Percentiles rank a stretch among this genome's conserved stretches.
Evolutionary conservation across 2,797 vertebrate species (phyloP).

Genomic region (Trachurus trachurus): DNA sequence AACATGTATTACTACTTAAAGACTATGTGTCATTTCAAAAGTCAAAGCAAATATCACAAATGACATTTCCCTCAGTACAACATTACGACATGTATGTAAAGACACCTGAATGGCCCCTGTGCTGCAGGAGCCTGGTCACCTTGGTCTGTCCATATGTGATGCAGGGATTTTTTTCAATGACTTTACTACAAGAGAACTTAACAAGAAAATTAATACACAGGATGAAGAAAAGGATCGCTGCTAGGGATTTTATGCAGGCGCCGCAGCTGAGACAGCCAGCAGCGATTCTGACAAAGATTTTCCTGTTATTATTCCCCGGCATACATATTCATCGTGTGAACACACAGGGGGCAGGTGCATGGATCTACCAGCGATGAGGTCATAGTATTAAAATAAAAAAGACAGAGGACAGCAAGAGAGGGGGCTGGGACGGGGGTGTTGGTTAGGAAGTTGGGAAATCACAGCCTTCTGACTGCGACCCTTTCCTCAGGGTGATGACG

Average conservation of each 20-base stretch:
- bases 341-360: conserved; percentile 47
- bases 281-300: conserved; percentile 58
- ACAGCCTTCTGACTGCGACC: conserved; percentile 42
- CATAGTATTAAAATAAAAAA: conserved; percentile 58
- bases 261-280: conserved; percentile 47
- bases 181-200: conserved; percentile 43
- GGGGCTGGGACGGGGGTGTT: conserved; percentile 18
- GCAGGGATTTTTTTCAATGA: conserved; percentile 43
- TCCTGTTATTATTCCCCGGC: conserved; percentile 69
- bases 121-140: conserved; percentile 41
- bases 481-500: conserved; percentile 34
- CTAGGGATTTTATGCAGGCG: conserved; percentile 32
- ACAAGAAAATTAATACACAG: conserved; percentile 53
- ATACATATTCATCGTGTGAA: conserved; percentile 80
- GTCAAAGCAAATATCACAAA: conserved; percentile 35
- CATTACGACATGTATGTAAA: conserved; percentile 10
- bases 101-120: conserved; percentile 8
- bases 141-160: conserved; percentile 46
- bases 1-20: conserved; percentile 6
- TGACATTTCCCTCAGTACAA: conserved; percentile 14
- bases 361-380: conserved; percentile 69
- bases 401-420: conserved; percentile 49
- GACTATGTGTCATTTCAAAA: conserved; percentile 29
- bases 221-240: conserved; percentile 35
- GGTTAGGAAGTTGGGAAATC: conserved; percentile 34